phyloP scores from a whole-genome alignment of 2,113 vertebrate genomes.

The Myanophis thanlyinensis region DNA sequence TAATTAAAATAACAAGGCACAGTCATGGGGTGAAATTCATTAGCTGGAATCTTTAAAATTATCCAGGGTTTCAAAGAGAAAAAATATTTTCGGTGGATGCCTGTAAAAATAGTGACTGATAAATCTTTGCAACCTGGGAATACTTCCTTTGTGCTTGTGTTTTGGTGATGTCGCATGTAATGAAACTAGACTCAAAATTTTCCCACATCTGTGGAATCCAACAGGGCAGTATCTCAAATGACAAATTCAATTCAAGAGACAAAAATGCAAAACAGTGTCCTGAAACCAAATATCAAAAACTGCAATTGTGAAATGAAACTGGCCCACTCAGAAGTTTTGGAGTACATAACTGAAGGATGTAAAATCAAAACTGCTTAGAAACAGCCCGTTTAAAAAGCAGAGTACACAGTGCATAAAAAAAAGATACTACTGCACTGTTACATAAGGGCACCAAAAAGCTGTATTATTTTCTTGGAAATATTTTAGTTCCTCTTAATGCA shows the following conservation, averaged over 20 bases:
- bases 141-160: background rate
- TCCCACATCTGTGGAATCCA: constrained; percentile 41
- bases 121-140: background rate
- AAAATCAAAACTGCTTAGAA: constrained; percentile 19
- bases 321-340: constrained; percentile 4
- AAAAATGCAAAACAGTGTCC: constrained; percentile 32
- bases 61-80: constrained; percentile 24
- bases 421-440: constrained; percentile 14
- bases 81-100: background rate
- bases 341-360: constrained; percentile 22
- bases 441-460: fast-evolving
- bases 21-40: constrained; percentile 23
- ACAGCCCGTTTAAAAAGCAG: constrained; percentile 6
- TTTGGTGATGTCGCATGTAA: constrained; percentile 21
- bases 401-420: constrained; percentile 30
- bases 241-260: constrained; percentile 41
- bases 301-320: constrained; percentile 40
- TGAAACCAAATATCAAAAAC: constrained; percentile 39
- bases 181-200: constrained; percentile 16
- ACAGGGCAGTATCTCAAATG: constrained; percentile 33
- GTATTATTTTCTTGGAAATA: constrained; percentile 28
- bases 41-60: constrained; percentile 30
- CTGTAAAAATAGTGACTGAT: background rate
- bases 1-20: constrained; percentile 53
- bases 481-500: constrained; percentile 6